phyloP scores from a whole-genome alignment of 2,113 vertebrate species.

The Rousettus leschenaultii region DNA sequence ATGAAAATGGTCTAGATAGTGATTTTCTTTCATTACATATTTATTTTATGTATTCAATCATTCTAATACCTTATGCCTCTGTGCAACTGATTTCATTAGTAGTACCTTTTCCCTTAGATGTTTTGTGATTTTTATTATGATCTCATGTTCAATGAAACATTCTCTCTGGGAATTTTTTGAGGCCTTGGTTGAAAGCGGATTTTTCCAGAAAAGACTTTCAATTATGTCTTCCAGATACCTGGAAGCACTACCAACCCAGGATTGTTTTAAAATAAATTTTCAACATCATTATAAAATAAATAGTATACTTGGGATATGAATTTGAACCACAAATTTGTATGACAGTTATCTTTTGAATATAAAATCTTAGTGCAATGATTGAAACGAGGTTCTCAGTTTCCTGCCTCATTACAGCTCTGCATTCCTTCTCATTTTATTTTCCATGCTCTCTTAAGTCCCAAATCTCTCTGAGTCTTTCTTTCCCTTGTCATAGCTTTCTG shows the following conservation, averaged over 20 bases:
- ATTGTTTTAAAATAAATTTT: neutral
- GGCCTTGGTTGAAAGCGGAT: neutral
- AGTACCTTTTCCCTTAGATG: neutral
- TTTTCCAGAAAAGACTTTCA: neutral
- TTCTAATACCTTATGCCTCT: neutral
- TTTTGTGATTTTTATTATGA: neutral
- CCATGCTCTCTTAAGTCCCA: neutral
- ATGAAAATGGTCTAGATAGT: neutral
- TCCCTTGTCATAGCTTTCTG: neutral
- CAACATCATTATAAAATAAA: neutral
- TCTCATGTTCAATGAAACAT: neutral
- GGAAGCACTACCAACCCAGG: neutral
- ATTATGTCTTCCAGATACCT: neutral
- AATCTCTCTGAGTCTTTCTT: neutral
- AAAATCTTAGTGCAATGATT: neutral
- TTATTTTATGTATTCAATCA: neutral
- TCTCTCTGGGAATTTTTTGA: neutral
- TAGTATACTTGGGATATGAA: neutral
- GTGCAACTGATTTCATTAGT: neutral
- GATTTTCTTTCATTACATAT: neutral
- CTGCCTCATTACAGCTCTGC: neutral
- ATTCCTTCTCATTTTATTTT: neutral
- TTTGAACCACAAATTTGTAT: neutral
- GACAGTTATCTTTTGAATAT: neutral
- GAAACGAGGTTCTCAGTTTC: neutral